Evolutionary conservation across 2,797 vertebrate species (phyloP).

Genomic region (Alfaro cultratus): DNA sequence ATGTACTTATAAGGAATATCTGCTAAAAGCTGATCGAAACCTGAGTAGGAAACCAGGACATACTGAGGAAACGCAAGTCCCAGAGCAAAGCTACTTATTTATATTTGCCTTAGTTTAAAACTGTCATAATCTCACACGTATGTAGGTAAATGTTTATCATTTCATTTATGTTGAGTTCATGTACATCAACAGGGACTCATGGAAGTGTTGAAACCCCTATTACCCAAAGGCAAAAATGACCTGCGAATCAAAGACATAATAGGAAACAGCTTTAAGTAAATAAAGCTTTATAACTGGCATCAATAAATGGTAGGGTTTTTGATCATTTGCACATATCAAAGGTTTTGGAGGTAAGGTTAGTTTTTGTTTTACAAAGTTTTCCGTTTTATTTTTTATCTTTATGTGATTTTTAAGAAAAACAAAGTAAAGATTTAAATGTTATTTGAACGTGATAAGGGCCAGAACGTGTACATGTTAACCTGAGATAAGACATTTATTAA

Average conservation of each 20-base stretch:
- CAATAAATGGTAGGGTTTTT: background rate
- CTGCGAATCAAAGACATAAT: background rate
- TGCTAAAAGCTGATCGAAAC: constrained; percentile 54
- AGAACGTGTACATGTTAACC: background rate
- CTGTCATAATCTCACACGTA: background rate
- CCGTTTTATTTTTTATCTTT: background rate
- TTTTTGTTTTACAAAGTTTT: background rate
- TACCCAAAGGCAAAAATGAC: background rate
- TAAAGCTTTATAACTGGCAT: background rate
- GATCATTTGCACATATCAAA: background rate
- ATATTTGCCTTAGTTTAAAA: constrained; percentile 5
- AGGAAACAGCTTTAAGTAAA: background rate
- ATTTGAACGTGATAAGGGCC: background rate
- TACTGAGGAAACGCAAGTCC: constrained; percentile 13
- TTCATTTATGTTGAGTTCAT: background rate
- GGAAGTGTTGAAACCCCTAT: background rate
- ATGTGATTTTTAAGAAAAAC: background rate
- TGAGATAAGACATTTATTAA: background rate
- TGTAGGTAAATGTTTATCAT: background rate
- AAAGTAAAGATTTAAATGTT: background rate
- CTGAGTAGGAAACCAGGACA: constrained; percentile 31
- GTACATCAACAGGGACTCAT: background rate
- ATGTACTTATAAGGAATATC: constrained; percentile 43
- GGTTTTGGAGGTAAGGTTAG: background rate
- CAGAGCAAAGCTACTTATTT: background rate